Evolutionary conservation across 2,797 vertebrate genomes (phyloP), one percentile per base, ranked within the genome.

Genomic region (Dromococcyx pavoninus): DNA sequence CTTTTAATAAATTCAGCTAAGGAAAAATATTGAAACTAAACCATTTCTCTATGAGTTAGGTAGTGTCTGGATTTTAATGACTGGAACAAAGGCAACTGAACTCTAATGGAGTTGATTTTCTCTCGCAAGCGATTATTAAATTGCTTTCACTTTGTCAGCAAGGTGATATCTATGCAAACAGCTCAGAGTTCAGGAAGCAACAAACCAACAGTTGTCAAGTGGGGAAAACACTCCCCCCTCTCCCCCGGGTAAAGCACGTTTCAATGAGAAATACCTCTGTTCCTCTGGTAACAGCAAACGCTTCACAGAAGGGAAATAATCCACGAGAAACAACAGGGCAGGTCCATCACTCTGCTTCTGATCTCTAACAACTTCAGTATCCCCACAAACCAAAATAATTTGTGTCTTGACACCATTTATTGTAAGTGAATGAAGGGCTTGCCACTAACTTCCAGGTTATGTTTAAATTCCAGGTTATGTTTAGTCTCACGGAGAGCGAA

Each of bases 61-160:
- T 24, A 69, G n/a, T 0, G 10, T 56, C 84, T 88, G 58, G 21
- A 16, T 80, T 67, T 91, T 86, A 92, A 76, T 46, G 27, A 60
- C 46, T 66, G 66, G 57, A 91, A 95, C 84, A 96, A 85, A 76
- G 89, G 81, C 66, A 87, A 58, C 25, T 50, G 83, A 95, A 86
- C 74, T 78, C 35, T 75, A 91, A 78, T 66, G 60, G 73, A 88
- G 73, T 86, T 3, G 2, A 92, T 90, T 88, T 91, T 86, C 78
- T 73, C 58, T 39, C 41, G 41, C 39, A 88, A 92, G 56, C 2
- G 17, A 94, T 83, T 86, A 89, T 72, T 89, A 94, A 96, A 93
- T 92, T 84, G 73, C 84, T 95, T 69, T 69, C 85, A 74, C 86
- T 95, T 82, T 86, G 81, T 79, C 84, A 93, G 94, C 54, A 54